These are phyloP conservation scores for Boloria selene DNA, from an alignment of 2,888 invertebrate species.

Conservation along the genomic window DNA sequence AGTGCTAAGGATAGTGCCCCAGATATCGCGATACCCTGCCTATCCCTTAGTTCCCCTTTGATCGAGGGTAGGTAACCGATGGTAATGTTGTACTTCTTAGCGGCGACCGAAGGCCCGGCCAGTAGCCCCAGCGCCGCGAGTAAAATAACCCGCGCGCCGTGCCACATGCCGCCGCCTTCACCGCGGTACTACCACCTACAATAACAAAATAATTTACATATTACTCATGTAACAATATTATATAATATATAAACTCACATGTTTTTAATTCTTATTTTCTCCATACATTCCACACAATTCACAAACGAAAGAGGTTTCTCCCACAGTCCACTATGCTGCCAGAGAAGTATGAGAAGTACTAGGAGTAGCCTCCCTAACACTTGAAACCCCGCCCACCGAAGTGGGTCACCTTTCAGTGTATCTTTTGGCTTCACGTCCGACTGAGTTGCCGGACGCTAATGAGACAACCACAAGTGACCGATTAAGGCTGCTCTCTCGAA, in stretches of 20 bases:
- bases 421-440: no score
- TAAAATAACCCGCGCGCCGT: constrained; percentile 85
- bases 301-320: no score
- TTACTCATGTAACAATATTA: not conserved
- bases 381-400: no score
- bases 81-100: constrained; percentile 83
- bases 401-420: no score
- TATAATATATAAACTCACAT: not conserved
- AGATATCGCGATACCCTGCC: constrained; percentile 93
- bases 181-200: constrained; percentile 62
- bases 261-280: no score
- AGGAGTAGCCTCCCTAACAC: no score
- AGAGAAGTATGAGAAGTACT: no score
- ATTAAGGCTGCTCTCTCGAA: no score
- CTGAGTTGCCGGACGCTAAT: no score
- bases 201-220: constrained; percentile 21
- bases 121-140: constrained; percentile 84
- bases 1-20: constrained; percentile 96
- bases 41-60: constrained; percentile 88
- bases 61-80: constrained; percentile 94
- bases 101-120: constrained; percentile 78
- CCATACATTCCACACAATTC: no score
- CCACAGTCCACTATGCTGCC: no score
- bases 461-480: no score
- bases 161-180: constrained; percentile 84